Percentiles rank a stretch among this genome's conserved stretches.
These are phyloP conservation scores for Seira musarum DNA, from an alignment of 2,888 invertebrate genomes.

Conservation along the genomic window DNA sequence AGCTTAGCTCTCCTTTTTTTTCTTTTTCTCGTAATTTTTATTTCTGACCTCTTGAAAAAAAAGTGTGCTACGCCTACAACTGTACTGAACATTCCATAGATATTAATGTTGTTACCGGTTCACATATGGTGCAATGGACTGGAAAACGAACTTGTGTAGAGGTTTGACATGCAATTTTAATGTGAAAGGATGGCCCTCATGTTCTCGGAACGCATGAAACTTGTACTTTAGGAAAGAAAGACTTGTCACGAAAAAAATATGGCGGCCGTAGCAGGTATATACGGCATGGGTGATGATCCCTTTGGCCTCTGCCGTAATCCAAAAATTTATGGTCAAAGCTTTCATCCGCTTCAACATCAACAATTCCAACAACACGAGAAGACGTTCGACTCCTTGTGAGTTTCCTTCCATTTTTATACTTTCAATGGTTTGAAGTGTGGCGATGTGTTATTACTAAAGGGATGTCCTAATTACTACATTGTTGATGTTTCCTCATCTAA, in stretches of 20 bases:
- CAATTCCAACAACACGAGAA: conserved; percentile 64
- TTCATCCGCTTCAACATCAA: conserved; percentile 66
- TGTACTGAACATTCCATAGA: neutral
- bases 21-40: too few species aligned
- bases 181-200: conserved; percentile 13
- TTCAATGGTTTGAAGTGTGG: conserved; percentile 17
- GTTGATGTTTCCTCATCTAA: too few species aligned
- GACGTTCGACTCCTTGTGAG: conserved; percentile 68
- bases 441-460: too few species aligned
- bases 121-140: neutral
- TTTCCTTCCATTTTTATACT: conserved; percentile 29
- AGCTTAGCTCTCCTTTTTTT: too few species aligned
- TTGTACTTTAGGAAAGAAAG: neutral
- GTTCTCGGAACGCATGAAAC: neutral
- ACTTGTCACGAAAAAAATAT: conserved; percentile 48
- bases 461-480: too few species aligned
- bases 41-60: too few species aligned
- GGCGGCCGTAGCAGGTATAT: conserved; percentile 71
- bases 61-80: too few species aligned
- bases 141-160: neutral
- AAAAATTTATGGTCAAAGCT: conserved; percentile 68
- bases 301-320: conserved; percentile 69
- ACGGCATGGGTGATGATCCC: conserved; percentile 70
- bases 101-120: neutral
- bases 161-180: conserved; percentile 1